Conservation (phyloP, 2,797 vertebrate species). For the Carcharodon carcharias region DNA sequence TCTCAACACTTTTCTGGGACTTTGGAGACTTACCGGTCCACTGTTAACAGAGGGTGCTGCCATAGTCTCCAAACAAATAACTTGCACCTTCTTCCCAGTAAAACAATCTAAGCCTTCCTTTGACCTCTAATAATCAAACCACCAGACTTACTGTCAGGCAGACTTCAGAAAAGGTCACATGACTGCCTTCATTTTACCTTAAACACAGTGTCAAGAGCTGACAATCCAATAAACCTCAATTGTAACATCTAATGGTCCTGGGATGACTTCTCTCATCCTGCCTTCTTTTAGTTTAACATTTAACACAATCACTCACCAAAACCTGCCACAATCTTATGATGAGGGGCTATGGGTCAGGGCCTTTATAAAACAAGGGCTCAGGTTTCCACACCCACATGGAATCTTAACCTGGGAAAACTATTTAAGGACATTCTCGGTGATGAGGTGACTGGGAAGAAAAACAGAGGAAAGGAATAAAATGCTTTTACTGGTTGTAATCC, state of each 20-base stretch:
- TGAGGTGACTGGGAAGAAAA: neutral
- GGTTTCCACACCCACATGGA: constrained; percentile 41
- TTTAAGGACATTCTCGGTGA: neutral
- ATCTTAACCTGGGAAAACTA: constrained; percentile 42
- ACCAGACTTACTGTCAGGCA: no score
- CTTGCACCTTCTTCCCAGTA: no score
- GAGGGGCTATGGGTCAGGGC: constrained; percentile 49
- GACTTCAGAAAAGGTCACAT: no score
- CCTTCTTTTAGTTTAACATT: constrained; percentile 48
- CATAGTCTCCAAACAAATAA: no score
- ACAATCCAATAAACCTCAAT: no score
- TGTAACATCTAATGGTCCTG: constrained; percentile 46
- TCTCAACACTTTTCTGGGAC: no score
- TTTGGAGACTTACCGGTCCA: no score
- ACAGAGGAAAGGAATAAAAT: neutral
- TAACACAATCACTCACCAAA: constrained; percentile 44
- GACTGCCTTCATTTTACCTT: no score
- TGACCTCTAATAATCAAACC: no score
- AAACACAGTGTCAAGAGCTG: no score
- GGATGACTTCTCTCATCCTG: constrained; percentile 45
- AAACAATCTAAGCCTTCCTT: no score
- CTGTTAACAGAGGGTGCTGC: no score
- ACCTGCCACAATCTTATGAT: constrained; percentile 42
- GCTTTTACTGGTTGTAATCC: neutral
- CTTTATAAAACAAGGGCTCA: constrained; percentile 42